phyloP scores from a whole-genome alignment of 2,888 invertebrate species.

The Biston stratarius region DNA sequence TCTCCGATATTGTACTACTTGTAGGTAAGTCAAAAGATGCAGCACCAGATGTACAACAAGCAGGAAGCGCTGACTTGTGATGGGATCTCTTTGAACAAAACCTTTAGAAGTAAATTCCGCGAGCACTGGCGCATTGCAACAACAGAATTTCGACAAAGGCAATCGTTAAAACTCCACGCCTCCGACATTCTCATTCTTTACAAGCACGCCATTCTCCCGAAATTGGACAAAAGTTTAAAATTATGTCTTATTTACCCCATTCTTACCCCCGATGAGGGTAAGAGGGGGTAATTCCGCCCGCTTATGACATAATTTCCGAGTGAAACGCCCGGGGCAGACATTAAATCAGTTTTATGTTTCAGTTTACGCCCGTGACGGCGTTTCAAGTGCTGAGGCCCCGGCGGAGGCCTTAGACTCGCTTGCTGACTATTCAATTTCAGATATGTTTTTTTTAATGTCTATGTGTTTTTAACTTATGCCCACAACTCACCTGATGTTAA shows the following conservation, averaged over 20 bases:
- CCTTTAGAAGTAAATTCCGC: not conserved
- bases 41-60: too few species aligned
- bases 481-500: too few species aligned
- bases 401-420: constrained; percentile 13
- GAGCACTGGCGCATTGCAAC: not conserved
- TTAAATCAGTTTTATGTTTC: constrained; percentile 43
- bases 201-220: constrained; percentile 11
- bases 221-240: constrained; percentile 34
- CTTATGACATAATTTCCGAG: constrained; percentile 32
- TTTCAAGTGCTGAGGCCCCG: constrained; percentile 18
- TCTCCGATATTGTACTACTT: too few species aligned
- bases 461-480: too few species aligned
- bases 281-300: constrained; percentile 28
- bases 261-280: constrained; percentile 20
- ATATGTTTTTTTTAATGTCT: not conserved
- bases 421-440: constrained; percentile 12
- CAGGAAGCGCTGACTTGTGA: too few species aligned
- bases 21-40: too few species aligned
- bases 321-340: constrained; percentile 22
- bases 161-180: constrained; percentile 14
- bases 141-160: not conserved
- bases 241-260: constrained; percentile 38
- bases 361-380: constrained; percentile 36
- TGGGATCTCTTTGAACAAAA: not conserved
- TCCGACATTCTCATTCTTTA: constrained; percentile 13